Conservation (phyloP, 1,140 invertebrate species). For the Drosophila jambulina region DNA sequence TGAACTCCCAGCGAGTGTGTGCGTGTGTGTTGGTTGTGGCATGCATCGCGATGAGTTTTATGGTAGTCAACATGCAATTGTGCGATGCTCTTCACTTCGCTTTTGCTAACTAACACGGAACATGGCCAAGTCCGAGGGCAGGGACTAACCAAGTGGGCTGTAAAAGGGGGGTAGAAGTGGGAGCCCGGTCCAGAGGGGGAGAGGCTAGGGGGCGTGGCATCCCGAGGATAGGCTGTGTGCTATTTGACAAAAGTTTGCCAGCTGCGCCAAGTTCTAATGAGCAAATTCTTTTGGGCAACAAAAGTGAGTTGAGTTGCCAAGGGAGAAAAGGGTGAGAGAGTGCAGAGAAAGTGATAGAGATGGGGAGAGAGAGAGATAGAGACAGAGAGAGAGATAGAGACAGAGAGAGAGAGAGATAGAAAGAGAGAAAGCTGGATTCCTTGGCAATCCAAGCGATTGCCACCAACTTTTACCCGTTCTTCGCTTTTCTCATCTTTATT, state of each 20-base stretch:
- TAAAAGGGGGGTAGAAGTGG: not conserved
- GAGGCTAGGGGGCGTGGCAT: not conserved
- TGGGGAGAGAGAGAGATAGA: not conserved
- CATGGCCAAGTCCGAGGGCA: conserved; percentile 21
- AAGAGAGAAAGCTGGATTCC: conserved; percentile 11
- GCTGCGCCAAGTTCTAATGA: conserved; percentile 60
- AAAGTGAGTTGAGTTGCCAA: conserved; percentile 35
- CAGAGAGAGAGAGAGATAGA: not conserved
- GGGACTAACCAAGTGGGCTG: conserved; percentile 1
- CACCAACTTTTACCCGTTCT: conserved; percentile 20
- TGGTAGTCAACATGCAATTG: conserved; percentile 75
- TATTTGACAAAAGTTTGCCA: conserved; percentile 56
- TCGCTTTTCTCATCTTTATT: conserved; percentile 6
- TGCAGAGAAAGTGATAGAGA: conserved; percentile 1
- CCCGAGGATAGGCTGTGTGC: conserved; percentile 24
- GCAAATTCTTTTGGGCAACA: conserved; percentile 61
- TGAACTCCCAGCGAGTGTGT: conserved; percentile 16
- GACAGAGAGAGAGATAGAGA: not conserved
- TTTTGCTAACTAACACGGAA: conserved; percentile 58
- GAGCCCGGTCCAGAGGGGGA: not conserved
- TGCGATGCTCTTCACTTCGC: conserved; percentile 46
- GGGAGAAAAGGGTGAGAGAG: not conserved
- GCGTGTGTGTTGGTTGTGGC: conserved; percentile 57
- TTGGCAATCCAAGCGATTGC: conserved; percentile 14
- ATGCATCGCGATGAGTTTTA: conserved; percentile 68